Evolutionary conservation across 2,888 invertebrate genomes (phyloP).

Genomic region (Coecobrya sp.): DNA sequence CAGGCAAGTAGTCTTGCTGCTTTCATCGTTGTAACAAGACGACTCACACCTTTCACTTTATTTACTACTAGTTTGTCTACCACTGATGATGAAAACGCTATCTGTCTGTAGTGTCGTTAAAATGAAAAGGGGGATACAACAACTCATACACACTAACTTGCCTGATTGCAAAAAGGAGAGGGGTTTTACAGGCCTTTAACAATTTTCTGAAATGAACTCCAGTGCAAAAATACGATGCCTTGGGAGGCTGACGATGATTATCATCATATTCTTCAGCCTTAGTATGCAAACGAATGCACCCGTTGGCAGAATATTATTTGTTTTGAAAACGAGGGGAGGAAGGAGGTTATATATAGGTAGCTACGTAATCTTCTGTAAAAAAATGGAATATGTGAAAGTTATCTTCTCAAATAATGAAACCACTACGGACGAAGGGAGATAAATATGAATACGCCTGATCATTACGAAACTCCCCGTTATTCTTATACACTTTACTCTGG

Average conservation of each 20-base stretch:
- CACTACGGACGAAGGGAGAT: not conserved
- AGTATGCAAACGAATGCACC: not conserved
- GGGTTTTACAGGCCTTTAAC: slow-evolving; percentile 12
- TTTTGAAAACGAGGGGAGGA: not conserved
- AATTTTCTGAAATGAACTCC: slow-evolving; percentile 26
- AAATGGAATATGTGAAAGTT: slow-evolving; percentile 55
- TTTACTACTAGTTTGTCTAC: slow-evolving; percentile 8
- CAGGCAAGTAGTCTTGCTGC: not conserved
- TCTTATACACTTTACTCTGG: not conserved
- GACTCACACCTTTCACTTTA: slow-evolving; percentile 57
- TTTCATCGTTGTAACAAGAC: not conserved
- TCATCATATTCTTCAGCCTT: not conserved
- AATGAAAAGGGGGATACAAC: slow-evolving; percentile 33
- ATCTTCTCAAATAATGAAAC: slow-evolving; percentile 44
- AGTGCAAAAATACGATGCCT: slow-evolving; percentile 23
- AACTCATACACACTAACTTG: not conserved
- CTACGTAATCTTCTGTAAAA: slow-evolving; percentile 28
- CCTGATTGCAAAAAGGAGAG: slow-evolving; percentile 8
- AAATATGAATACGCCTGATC: not conserved
- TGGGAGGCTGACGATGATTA: not conserved
- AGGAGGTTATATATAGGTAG: too few relatives aligned
- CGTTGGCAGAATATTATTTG: not conserved
- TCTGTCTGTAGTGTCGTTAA: slow-evolving; percentile 31
- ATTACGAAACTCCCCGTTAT: not conserved
- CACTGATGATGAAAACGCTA: not conserved